Evolutionary conservation across 23 tunicate species (phyloP), one percentile per base, ranked within the genome.

Genomic region (Styela clava): DNA sequence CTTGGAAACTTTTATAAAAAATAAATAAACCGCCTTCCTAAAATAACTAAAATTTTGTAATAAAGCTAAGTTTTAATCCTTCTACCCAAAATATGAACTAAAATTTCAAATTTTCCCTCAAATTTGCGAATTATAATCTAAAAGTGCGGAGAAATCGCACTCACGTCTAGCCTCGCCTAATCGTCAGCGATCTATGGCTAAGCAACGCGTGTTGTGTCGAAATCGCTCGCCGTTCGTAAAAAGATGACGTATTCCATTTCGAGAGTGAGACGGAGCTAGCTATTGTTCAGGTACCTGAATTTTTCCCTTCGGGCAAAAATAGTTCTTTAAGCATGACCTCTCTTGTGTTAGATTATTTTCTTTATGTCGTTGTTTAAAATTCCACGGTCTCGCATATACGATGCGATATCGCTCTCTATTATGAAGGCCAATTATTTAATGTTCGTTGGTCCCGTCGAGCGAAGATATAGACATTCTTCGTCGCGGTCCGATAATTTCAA

Each of bases 181-280:
- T 44, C 56, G 56, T 44, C 56, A 44, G 56, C 56, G 56, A 44
- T 44, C 56, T 5, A 44, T 44, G 56, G 56, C 56, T 44, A 44
- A 44, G 56, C 56, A 44, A 44, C 56, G 77, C 77, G 77, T 30
- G 77, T 33, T 71, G 34, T 71, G 77, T 71, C 37, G 77, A 71
- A 71, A 71, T 32, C 31, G 34, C 16, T 32, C 77, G 35, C 35
- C 31, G 34, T 28, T 32, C 77, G 77, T 16, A 34, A 71, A 71
- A 34, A 71, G 30, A 65, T 71, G 77, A 71, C 77, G 77, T 71
- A 5, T 21, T 71, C 77, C 7, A 32, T 71, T 71, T 65, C 31
- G 30, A 21, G 77, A 18, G 77, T 30, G 77, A 44, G 56, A 44
- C 56, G 56, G 56, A 44, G 7, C 56, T 12, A 44, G 7, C 56